A percentile compares a stretch with the other conserved stretches of the same genome.
Evolutionary conservation across 2,797 vertebrate species (phyloP).

Genomic region (Labeo calbasu): DNA sequence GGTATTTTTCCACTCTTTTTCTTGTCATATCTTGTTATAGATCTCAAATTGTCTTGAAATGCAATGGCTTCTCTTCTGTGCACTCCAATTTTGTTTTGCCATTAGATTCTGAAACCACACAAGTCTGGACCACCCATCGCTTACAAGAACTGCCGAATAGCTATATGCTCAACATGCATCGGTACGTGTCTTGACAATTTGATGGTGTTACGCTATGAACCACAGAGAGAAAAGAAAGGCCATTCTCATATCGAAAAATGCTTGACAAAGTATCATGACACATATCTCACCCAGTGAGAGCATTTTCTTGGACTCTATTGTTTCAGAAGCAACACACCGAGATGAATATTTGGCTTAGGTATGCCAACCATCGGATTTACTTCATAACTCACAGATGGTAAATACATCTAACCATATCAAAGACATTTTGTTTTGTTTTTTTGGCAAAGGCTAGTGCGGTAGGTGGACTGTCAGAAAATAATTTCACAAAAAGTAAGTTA

Average conservation of each 20-base stretch:
- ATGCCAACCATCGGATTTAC: too few species aligned
- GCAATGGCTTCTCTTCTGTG: background rate
- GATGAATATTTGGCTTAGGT: too few species aligned
- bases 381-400: too few species aligned
- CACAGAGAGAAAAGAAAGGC: slow-evolving; percentile 13
- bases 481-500: background rate
- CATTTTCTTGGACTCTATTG: background rate
- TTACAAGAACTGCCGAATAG: slow-evolving; percentile 1
- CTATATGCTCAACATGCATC: background rate
- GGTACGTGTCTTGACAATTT: slow-evolving; percentile 14
- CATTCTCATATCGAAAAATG: background rate
- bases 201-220: background rate
- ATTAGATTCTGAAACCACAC: background rate
- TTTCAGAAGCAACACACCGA: background rate
- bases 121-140: background rate
- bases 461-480: background rate
- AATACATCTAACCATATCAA: background rate
- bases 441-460: too few species aligned
- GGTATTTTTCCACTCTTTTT: slow-evolving; percentile 3
- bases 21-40: background rate
- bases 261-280: background rate
- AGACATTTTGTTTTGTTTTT: too few species aligned
- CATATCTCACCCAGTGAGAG: background rate
- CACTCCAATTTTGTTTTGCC: background rate
- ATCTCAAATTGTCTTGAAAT: background rate